Conservation (phyloP, 2,113 vertebrate species). For the Tyrannus savana region DNA sequence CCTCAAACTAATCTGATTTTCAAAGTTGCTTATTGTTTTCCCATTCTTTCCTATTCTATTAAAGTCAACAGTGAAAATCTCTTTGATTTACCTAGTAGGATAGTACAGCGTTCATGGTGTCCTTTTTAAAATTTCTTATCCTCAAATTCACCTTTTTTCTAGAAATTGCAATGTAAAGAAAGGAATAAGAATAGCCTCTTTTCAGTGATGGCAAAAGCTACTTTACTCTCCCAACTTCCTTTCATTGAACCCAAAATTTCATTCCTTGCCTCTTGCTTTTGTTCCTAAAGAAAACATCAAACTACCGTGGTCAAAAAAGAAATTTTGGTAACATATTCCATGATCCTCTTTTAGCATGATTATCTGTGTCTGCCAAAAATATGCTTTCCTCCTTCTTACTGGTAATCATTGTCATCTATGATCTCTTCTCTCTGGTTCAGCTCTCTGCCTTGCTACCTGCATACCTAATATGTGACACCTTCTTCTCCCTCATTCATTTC, state of each 20-base stretch:
- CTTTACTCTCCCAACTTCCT: not conserved
- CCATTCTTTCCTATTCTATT: not conserved
- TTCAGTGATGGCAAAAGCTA: not conserved
- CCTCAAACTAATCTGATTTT: not conserved
- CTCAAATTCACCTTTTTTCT: not conserved
- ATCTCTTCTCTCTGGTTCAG: not conserved
- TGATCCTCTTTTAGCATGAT: not conserved
- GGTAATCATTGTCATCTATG: not conserved
- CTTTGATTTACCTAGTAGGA: not conserved
- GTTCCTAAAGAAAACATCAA: not conserved
- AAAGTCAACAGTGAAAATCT: not conserved
- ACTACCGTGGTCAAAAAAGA: not conserved
- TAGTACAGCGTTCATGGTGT: not conserved
- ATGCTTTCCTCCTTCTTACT: not conserved
- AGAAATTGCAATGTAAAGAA: not conserved
- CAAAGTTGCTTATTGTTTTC: not conserved
- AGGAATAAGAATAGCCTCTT: not conserved
- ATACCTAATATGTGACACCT: not conserved
- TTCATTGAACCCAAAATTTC: not conserved
- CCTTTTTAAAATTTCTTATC: not conserved
- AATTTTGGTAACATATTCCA: not conserved
- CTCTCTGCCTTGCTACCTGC: not conserved
- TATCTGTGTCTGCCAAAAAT: not conserved
- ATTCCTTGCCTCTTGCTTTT: not conserved
- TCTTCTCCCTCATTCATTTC: not conserved